These are phyloP conservation scores for Caenorhabditis briggsae DNA, from an alignment of 1,140 invertebrate species.

Conservation along the genomic window DNA sequence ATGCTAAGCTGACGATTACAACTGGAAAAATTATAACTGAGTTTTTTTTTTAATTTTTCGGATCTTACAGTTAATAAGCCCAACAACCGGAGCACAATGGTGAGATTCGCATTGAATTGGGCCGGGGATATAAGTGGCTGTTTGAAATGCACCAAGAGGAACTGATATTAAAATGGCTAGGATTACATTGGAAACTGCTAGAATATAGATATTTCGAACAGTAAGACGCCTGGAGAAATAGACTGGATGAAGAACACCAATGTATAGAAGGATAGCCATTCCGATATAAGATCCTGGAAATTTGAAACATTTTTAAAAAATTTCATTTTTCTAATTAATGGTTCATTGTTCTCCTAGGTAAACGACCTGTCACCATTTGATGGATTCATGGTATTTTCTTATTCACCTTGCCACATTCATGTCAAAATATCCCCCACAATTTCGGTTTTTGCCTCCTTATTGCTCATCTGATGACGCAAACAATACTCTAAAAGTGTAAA, in stretches of 20 bases:
- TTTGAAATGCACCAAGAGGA: background rate
- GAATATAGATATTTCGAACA: constrained; percentile 1
- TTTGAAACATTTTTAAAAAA: background rate
- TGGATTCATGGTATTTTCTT: no score
- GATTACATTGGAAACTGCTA: background rate
- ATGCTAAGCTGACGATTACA: background rate
- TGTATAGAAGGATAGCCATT: constrained; percentile 16
- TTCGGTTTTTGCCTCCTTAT: no score
- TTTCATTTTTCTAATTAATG: no score
- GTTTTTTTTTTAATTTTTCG: no score
- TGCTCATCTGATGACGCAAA: background rate
- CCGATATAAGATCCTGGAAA: constrained; percentile 20
- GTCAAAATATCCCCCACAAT: no score
- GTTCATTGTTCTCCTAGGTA: no score
- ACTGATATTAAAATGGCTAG: background rate
- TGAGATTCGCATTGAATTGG: constrained; percentile 1
- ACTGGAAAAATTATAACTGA: no score
- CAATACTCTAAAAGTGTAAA: background rate
- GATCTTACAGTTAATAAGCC: constrained; percentile 1
- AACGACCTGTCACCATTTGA: no score
- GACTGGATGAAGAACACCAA: background rate
- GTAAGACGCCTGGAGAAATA: background rate
- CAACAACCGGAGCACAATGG: background rate
- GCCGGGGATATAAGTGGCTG: background rate
- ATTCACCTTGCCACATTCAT: no score